These are phyloP conservation scores for Sesamia inferens DNA, from an alignment of 2,888 invertebrate species.

Conservation along the genomic window DNA sequence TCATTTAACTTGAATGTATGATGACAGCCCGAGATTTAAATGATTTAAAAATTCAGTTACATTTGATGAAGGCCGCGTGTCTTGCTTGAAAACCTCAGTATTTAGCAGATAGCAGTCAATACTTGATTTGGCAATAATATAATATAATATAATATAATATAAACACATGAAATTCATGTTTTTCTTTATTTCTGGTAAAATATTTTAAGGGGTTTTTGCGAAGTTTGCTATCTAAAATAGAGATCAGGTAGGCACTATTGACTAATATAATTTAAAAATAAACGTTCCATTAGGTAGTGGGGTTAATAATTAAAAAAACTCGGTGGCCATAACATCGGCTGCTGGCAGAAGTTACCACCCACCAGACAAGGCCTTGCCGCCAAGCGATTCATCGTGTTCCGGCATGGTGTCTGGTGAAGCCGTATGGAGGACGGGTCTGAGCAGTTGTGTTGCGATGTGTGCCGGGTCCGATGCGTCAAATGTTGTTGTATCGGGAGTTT, in stretches of 20 bases:
- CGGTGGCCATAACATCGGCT: too few relatives aligned
- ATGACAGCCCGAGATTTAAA: background rate
- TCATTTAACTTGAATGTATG: background rate
- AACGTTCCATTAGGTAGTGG: background rate
- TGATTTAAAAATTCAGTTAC: background rate
- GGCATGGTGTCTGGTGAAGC: too few relatives aligned
- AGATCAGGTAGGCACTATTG: background rate
- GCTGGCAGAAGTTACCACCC: too few relatives aligned
- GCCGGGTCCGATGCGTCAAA: too few relatives aligned
- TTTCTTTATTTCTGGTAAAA: background rate
- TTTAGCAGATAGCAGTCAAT: background rate
- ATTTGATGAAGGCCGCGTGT: background rate
- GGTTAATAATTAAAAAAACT: background rate
- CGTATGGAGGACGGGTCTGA: too few relatives aligned
- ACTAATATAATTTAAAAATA: background rate
- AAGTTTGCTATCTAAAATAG: background rate
- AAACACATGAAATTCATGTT: too few relatives aligned
- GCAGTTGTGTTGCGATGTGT: too few relatives aligned
- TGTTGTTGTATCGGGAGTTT: too few relatives aligned
- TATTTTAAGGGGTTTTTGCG: background rate
- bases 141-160: too few relatives aligned
- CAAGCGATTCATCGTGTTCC: too few relatives aligned
- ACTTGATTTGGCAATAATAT: background rate
- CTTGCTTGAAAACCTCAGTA: too few relatives aligned
- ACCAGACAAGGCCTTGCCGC: too few relatives aligned